phyloP scores from a whole-genome alignment of 2,797 vertebrate genomes.

The Rhinichthys osculus region DNA sequence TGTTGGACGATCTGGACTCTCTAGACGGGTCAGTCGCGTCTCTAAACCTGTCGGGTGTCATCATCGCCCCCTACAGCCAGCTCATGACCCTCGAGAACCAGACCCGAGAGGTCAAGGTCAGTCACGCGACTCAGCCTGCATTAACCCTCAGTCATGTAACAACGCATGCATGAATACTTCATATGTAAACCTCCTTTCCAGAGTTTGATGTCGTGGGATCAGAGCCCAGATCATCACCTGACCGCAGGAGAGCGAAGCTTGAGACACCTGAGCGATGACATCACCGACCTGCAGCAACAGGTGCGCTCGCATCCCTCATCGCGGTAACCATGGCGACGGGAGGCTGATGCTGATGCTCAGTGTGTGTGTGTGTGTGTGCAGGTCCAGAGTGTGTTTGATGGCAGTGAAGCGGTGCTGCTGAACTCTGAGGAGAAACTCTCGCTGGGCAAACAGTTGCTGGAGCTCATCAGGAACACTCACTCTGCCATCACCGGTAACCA shows the following conservation, averaged over 20 bases:
- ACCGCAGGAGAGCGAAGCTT: constrained; percentile 70
- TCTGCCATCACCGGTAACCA: constrained; percentile 78
- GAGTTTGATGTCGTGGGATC: constrained; percentile 62
- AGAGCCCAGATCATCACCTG: constrained; percentile 60
- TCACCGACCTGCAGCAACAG: constrained; percentile 74
- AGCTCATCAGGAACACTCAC: constrained; percentile 75
- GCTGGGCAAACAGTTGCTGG: constrained; percentile 74
- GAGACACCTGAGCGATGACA: constrained; percentile 68
- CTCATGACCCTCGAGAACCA: constrained; percentile 82
- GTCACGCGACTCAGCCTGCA: background rate
- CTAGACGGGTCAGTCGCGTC: constrained; percentile 69
- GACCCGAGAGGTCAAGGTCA: constrained; percentile 80
- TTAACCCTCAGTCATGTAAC: background rate
- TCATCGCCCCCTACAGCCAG: constrained; percentile 75
- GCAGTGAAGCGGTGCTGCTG: constrained; percentile 66
- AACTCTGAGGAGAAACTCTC: constrained; percentile 72
- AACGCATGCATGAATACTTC: background rate
- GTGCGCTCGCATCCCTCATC: constrained; percentile 67
- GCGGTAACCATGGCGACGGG: background rate
- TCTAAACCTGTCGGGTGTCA: constrained; percentile 78
- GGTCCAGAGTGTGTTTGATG: constrained; percentile 71
- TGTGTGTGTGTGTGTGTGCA: constrained; percentile 62
- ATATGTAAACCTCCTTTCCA: constrained; percentile 7
- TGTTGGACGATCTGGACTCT: constrained; percentile 82
- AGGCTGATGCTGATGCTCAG: background rate